Base-by-base conservation (phyloP, 1,140 invertebrate species). In the Caenorhabditis brenneri region DNA sequence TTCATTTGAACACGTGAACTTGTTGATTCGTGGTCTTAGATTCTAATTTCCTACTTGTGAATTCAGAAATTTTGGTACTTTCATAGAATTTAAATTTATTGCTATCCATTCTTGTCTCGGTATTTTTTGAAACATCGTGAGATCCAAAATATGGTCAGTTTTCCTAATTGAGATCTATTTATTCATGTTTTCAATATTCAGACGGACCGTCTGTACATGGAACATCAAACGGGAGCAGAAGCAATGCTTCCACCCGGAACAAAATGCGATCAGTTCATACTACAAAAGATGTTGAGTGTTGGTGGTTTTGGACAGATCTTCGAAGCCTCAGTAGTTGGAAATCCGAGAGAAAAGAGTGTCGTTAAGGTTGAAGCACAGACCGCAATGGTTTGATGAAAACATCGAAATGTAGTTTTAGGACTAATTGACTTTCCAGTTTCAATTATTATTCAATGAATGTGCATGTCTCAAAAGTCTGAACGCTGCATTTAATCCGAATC, bases 181-280 rank as follows among this genome's bases (percentile, higher is more conserved):
- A 3, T 36, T 24, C 31, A 16, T 19, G 4, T 19, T 19, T 65
- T 24, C 0, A 27, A n/a, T n/a, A n/a, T 74, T 42, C 19, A 74
- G 65, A 74, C 65, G 65, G 65, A 74, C 36, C 36, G 65, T 42
- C 22, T 74, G 24, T 74, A 74, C 36, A 74, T 74, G 36, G 65
- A 74, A n/a, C 65, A 74, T 74, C 36, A 74, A 27, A 29, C 22
- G 24, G 65, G 36, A 22, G 65, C 65, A 22, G 16, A 74, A 31
- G 36, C 65, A 42, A 42, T 74, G 65, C 65, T 74, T 19, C 36
- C 65, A 22, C 36, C 65, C 12, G 65, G 65, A 7, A 74, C 65
- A 12, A 42, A 7, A 74, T 74, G 65, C 22, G 65, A 74, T 74
- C 36, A 46, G 15, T 74, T 85, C 79, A 82, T 80, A 78, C 92